These are phyloP conservation scores for Seira ritae DNA, from an alignment of 2,888 invertebrate species.

Conservation along the genomic window DNA sequence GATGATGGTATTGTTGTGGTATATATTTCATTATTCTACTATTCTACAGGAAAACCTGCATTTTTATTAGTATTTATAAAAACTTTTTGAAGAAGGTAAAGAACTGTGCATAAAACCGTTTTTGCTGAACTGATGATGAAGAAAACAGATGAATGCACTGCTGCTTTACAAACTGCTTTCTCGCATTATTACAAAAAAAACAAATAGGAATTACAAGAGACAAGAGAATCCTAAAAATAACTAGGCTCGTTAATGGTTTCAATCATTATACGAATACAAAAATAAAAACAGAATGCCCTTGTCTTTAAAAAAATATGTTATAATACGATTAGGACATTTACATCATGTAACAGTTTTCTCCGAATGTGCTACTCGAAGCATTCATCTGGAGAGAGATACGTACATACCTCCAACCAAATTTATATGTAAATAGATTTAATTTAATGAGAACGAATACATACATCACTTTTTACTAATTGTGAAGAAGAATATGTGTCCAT, in stretches of 20 bases:
- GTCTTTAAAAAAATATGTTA: slow-evolving; percentile 1
- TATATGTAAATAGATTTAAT: not conserved
- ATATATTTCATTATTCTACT: too few species aligned
- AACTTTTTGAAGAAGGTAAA: not conserved
- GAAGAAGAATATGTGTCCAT: not conserved
- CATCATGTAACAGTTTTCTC: not conserved
- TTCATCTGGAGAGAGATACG: not conserved
- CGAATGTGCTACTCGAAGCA: not conserved
- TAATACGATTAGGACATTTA: not conserved
- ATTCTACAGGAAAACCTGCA: slow-evolving; percentile 12
- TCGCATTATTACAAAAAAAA: not conserved
- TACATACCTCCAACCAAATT: not conserved
- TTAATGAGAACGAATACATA: not conserved
- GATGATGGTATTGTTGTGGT: too few species aligned
- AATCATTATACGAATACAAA: not conserved
- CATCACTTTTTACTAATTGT: not conserved
- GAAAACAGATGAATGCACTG: slow-evolving; percentile 56
- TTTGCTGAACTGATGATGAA: slow-evolving; percentile 61
- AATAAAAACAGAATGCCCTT: not conserved
- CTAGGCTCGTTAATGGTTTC: not conserved
- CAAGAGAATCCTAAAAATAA: not conserved
- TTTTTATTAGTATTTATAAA: slow-evolving; percentile 12
- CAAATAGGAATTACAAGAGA: not conserved
- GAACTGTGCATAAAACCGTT: slow-evolving; percentile 57
- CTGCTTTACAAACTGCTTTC: slow-evolving; percentile 26